phyloP scores from a whole-genome alignment of 2,113 vertebrate species.

The Spea bombifrons region DNA sequence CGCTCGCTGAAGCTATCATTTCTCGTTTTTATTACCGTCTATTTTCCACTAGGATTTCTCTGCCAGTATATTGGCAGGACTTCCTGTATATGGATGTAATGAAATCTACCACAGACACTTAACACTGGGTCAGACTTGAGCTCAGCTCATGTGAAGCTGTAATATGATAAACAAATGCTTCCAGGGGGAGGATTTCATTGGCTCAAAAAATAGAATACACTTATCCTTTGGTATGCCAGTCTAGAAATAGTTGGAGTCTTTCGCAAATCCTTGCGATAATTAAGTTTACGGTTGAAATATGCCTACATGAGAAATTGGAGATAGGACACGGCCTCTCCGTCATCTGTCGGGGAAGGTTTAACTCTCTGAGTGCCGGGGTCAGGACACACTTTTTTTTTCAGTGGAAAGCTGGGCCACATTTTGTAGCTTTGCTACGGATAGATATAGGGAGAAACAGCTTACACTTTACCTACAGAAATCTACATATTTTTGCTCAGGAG shows the following conservation, averaged over 20 bases:
- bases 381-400: too few species aligned
- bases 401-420: too few species aligned
- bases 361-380: neutral
- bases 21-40: slow-evolving; percentile 97
- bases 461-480: too few species aligned
- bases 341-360: slow-evolving; percentile 47
- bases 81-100: slow-evolving; percentile 95
- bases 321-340: slow-evolving; percentile 46
- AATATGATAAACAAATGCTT: slow-evolving; percentile 93
- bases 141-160: slow-evolving; percentile 80
- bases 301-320: slow-evolving; percentile 57
- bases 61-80: slow-evolving; percentile 96
- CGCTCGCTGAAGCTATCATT: slow-evolving; percentile 84
- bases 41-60: slow-evolving; percentile 97
- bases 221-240: slow-evolving; percentile 55
- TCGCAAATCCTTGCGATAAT: slow-evolving; percentile 65
- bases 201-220: slow-evolving; percentile 68
- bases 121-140: slow-evolving; percentile 88
- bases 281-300: slow-evolving; percentile 64
- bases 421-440: too few species aligned
- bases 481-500: too few species aligned
- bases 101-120: slow-evolving; percentile 97
- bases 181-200: slow-evolving; percentile 74
- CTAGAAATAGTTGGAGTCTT: slow-evolving; percentile 58
- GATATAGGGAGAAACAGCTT: too few species aligned